These are phyloP conservation scores for Lagopus leucura DNA, from an alignment of 2,113 vertebrate species.

Conservation along the genomic window DNA sequence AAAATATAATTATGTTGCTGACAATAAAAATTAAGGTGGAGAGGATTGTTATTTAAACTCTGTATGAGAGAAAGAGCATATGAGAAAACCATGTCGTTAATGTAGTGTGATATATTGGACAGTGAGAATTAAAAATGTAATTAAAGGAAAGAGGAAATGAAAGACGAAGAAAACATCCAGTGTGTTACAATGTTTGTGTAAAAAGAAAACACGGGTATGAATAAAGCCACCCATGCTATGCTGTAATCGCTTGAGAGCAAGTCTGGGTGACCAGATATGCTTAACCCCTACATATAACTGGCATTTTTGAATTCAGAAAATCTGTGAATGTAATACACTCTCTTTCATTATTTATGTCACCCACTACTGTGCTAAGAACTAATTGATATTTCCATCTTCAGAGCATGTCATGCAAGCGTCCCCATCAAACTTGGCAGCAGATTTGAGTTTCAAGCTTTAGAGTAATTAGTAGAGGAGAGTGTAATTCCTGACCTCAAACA, in stretches of 20 bases:
- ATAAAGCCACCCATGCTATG: not conserved
- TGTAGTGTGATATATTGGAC: not conserved
- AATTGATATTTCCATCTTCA: not conserved
- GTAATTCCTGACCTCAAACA: not conserved
- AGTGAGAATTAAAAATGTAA: not conserved
- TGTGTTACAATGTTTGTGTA: not conserved
- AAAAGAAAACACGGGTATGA: not conserved
- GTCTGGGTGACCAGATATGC: not conserved
- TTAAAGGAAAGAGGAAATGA: not conserved
- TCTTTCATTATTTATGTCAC: not conserved
- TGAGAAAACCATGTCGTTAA: not conserved
- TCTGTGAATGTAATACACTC: not conserved
- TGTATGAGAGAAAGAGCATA: not conserved
- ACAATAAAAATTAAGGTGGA: not conserved
- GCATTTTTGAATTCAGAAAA: conserved; percentile 2
- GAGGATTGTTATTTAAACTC: not conserved
- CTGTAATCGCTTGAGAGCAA: not conserved
- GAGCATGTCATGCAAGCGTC: not conserved
- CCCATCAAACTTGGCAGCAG: not conserved
- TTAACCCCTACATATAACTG: not conserved
- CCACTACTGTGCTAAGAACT: not conserved
- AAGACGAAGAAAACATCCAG: not conserved
- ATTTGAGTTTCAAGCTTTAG: not conserved
- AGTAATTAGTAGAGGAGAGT: not conserved
- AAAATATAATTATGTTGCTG: not conserved